These are phyloP conservation scores for Pemphigus obesinymphae DNA, from an alignment of 1,140 invertebrate genomes.

Conservation along the genomic window DNA sequence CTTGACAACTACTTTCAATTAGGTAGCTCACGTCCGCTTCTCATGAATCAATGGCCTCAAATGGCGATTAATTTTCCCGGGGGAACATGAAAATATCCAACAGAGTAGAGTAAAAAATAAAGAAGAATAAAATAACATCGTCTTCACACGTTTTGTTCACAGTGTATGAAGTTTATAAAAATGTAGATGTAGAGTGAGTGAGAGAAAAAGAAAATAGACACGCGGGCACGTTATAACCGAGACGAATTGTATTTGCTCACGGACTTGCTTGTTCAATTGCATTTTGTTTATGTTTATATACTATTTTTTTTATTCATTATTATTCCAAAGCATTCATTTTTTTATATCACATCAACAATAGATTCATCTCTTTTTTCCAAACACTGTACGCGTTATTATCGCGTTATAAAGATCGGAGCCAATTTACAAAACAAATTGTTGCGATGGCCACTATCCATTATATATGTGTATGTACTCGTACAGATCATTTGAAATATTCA, in stretches of 20 bases:
- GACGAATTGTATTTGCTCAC: constrained; percentile 42
- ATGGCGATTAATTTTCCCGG: constrained; percentile 38
- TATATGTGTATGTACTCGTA: neutral
- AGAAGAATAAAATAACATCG: constrained; percentile 18
- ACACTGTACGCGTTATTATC: constrained; percentile 41
- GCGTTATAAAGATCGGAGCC: constrained; percentile 37
- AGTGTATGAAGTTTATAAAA: constrained; percentile 36
- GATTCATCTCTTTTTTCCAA: constrained; percentile 36
- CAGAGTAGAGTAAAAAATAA: neutral
- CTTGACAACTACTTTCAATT: constrained; percentile 16
- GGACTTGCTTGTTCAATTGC: constrained; percentile 35
- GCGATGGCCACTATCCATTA: constrained; percentile 17
- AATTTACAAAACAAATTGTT: constrained; percentile 41
- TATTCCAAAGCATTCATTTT: constrained; percentile 40
- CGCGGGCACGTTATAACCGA: constrained; percentile 39
- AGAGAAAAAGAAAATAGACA: neutral
- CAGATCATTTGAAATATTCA: constrained; percentile 35
- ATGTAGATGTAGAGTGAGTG: constrained; percentile 28
- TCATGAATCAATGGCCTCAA: constrained; percentile 18
- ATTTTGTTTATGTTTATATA: constrained; percentile 41
- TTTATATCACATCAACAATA: constrained; percentile 34
- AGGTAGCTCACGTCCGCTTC: neutral
- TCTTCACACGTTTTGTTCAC: constrained; percentile 35
- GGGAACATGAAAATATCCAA: constrained; percentile 15
- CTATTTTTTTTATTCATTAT: constrained; percentile 33